These are phyloP conservation scores for Merluccius polli DNA, from an alignment of 2,797 vertebrate species.

Conservation along the genomic window DNA sequence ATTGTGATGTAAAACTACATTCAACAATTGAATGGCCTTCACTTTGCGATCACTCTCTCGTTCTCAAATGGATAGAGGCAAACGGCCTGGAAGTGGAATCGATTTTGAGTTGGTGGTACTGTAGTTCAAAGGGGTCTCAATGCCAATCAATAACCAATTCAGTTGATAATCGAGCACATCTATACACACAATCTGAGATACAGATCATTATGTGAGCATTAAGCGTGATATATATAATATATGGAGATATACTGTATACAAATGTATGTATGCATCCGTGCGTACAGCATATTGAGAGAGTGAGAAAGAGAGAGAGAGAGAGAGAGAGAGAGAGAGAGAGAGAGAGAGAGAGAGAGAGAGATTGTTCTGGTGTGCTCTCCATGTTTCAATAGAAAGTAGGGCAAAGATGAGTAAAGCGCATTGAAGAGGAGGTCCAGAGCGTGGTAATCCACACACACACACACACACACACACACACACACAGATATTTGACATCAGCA, in stretches of 20 bases:
- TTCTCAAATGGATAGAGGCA: background rate
- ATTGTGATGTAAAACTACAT: background rate
- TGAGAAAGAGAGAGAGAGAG: background rate
- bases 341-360: background rate
- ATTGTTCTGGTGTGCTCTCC: conserved; percentile 2
- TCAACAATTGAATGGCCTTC: conserved; percentile 1
- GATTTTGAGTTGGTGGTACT: background rate
- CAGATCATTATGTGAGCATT: background rate
- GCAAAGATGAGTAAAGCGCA: background rate
- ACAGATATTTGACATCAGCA: background rate
- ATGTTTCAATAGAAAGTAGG: background rate
- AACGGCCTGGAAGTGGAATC: background rate
- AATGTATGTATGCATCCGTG: background rate
- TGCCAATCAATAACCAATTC: background rate
- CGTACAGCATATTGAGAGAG: background rate
- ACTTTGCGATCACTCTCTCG: background rate
- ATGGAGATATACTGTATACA: background rate
- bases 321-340: background rate
- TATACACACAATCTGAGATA: background rate
- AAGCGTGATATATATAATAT: background rate
- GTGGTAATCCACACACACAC: background rate
- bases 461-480: conserved; percentile 12
- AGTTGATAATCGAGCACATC: background rate
- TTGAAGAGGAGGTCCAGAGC: background rate
- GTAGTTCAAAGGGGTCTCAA: background rate